These are phyloP conservation scores for Apoda limacodes DNA, from an alignment of 2,888 invertebrate genomes.

Conservation along the genomic window DNA sequence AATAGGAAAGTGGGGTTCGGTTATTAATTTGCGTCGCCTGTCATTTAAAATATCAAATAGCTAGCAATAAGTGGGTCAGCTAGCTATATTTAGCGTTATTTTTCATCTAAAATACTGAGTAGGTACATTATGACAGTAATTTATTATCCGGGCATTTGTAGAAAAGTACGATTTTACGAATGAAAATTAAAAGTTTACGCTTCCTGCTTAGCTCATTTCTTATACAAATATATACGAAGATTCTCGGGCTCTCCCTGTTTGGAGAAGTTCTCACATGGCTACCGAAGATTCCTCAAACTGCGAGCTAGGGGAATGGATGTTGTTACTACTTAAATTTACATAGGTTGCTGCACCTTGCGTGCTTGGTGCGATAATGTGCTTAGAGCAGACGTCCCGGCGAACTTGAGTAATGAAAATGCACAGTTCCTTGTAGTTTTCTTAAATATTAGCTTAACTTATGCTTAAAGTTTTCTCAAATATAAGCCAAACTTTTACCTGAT, in stretches of 20 bases:
- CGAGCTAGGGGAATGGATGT: slow-evolving; percentile 42
- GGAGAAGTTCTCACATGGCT: slow-evolving; percentile 51
- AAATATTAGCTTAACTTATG: too few relatives aligned
- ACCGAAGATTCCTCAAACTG: slow-evolving; percentile 48
- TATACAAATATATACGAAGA: slow-evolving; percentile 58
- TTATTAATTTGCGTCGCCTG: slow-evolving; percentile 24
- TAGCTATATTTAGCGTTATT: too few relatives aligned
- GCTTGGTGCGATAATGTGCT: slow-evolving; percentile 23
- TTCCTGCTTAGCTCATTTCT: slow-evolving; percentile 52
- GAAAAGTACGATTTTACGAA: slow-evolving; percentile 15
- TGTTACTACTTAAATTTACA: slow-evolving; percentile 47
- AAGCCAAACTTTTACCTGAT: too few relatives aligned
- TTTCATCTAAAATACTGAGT: neutral
- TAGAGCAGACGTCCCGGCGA: neutral
- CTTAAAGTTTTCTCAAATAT: too few relatives aligned
- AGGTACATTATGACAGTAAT: neutral
- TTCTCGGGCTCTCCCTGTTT: slow-evolving; percentile 42
- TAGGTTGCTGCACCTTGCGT: slow-evolving; percentile 40
- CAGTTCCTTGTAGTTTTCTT: too few relatives aligned
- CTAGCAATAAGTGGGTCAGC: too few relatives aligned
- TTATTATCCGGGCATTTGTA: neutral
- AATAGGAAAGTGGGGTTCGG: slow-evolving; percentile 20
- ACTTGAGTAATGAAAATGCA: too few relatives aligned
- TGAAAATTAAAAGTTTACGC: slow-evolving; percentile 35
- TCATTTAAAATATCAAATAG: slow-evolving; percentile 16